These are phyloP conservation scores for Nebria brevicollis DNA, from an alignment of 2,888 invertebrate species.

Conservation along the genomic window DNA sequence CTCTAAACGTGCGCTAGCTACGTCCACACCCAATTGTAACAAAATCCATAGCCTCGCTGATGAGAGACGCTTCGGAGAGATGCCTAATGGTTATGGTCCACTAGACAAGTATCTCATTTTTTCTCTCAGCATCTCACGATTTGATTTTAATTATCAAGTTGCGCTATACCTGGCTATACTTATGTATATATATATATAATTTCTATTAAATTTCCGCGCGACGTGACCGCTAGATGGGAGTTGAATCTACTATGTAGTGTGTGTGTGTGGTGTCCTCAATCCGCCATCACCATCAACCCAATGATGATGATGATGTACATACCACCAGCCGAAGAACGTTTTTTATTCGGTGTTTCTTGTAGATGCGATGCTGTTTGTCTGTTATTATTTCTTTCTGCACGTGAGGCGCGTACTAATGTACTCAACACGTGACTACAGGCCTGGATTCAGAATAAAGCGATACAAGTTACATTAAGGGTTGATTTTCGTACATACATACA, in stretches of 20 bases:
- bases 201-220: background rate
- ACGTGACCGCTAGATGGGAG: background rate
- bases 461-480: too few species aligned
- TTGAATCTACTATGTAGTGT: background rate
- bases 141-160: background rate
- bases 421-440: background rate
- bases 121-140: background rate
- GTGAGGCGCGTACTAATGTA: background rate
- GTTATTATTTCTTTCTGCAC: background rate
- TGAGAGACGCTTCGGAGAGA: too few species aligned
- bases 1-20: too few species aligned
- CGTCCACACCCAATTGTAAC: too few species aligned
- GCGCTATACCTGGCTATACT: background rate
- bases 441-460: background rate
- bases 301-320: background rate
- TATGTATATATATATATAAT: background rate
- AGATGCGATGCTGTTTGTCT: background rate
- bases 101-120: background rate
- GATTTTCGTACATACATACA: too few species aligned
- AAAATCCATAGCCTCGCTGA: too few species aligned
- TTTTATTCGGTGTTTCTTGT: background rate
- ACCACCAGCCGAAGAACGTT: background rate
- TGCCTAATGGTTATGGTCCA: background rate
- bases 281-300: background rate
- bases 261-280: background rate